A percentile compares a stretch with the other conserved stretches of the same genome.
Evolutionary conservation across 2,888 invertebrate genomes (phyloP).

Genomic region (Agrotis puta): DNA sequence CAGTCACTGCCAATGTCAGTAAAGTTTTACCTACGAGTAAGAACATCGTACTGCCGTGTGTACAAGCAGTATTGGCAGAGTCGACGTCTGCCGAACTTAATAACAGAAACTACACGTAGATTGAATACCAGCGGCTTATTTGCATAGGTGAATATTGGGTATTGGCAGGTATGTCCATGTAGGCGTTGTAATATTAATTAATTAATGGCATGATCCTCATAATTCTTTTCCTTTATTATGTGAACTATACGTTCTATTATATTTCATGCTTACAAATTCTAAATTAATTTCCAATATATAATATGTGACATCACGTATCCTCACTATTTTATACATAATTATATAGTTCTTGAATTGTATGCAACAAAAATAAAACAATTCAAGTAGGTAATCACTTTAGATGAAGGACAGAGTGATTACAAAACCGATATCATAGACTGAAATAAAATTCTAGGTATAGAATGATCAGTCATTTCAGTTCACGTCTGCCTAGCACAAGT

Average conservation of each 20-base stretch:
- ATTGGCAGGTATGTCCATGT: slow-evolving; percentile 4
- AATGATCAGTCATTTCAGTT: neutral
- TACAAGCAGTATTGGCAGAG: slow-evolving; percentile 34
- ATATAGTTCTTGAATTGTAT: no score
- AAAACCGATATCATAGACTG: neutral
- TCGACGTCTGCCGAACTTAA: slow-evolving; percentile 37
- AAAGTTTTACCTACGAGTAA: neutral
- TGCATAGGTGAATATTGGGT: slow-evolving; percentile 36
- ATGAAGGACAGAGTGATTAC: neutral
- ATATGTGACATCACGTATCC: no score
- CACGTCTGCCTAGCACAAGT: neutral
- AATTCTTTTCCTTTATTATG: no score
- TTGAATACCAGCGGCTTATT: slow-evolving; percentile 31
- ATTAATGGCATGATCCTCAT: no score
- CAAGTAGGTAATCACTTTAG: slow-evolving; percentile 1
- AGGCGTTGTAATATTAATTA: no score
- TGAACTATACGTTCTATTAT: no score
- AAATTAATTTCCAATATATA: neutral
- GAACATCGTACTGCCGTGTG: neutral
- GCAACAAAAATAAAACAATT: neutral
- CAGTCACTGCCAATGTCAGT: neutral
- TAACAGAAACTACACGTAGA: slow-evolving; percentile 40
- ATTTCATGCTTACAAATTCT: neutral
- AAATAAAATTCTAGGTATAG: neutral
- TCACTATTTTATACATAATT: no score